Base-by-base conservation (phyloP, 2,888 invertebrate genomes). In the Pseudococcus longispinus region DNA sequence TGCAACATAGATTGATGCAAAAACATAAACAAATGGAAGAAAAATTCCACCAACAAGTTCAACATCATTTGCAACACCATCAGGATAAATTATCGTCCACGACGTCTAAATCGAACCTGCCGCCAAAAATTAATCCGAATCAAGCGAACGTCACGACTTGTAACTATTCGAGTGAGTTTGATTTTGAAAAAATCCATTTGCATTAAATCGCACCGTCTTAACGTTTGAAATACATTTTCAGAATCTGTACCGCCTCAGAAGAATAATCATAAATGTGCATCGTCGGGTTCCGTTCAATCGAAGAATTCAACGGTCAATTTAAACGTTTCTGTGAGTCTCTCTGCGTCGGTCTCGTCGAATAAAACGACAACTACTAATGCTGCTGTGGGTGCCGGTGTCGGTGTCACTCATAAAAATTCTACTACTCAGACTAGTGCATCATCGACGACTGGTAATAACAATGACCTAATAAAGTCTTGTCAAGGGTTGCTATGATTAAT, bases 11-110 rank as follows among this genome's bases (percentile, higher is more conserved):
- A 15, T n/a, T 86, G 8, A 80, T 86, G 6, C 80, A 77, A 13
- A 86, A 86, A 32, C 86, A 77, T 32, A 86, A 80, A 80, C 86
- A 80, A 77, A 74, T 86, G 20, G 86, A 80, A n/a, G 86, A 86
- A 11, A 86, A 86, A 51, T 86, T 86, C 23, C 88, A 88, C 77
- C 87, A 87, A 84, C 88, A 87, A 42, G 87, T 29, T 51, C 88
- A 87, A 46, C 87, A 87, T 26, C 87, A 87, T 26, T 77, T 74
- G 18, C 87, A 77, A 42, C 87, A 84, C 11, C 84, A 83, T 32
- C 88, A 70, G 42, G 84, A 83, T 20, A 85, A 42, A 70, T 83
- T 70, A 26, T 18, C 85, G 4, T 29, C 42, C 5, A 3, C 77
- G 20, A 9, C 42, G 1, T 9, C 77, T 42, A 80, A 80, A 20